Base-by-base conservation (phyloP, 2,888 invertebrate species). In the Ichneumoninae sp. region DNA sequence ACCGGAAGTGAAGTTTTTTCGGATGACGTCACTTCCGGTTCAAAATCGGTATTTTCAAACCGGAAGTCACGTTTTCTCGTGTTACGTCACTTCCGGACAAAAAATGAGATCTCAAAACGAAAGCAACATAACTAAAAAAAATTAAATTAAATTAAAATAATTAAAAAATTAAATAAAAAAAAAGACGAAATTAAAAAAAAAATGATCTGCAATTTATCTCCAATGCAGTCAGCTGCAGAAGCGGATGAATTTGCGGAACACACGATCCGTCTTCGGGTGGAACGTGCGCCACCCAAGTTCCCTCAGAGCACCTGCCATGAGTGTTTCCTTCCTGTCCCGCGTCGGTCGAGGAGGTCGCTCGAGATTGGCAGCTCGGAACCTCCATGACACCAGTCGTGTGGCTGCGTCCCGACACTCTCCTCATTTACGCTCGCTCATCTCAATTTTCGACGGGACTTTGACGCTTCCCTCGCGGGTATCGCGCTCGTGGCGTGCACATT, bases 401-500 rank as follows among this genome's bases (percentile, higher is more conserved):
- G 13, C n/a, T 26, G 19, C 40, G 13, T 60, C 16, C 7, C 8
- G 71, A 8, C 57, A 7, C 40, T 6, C 40, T 6, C 30, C 5
- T 36, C 57, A 30, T 72, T 33, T 62, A 26, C 30, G 30, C 74
- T 13, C 22, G 33, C 5, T 16, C 13, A 26, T n/a, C 36, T 36
- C 52, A 54, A 36, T 71, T 75, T 75, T 40, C 62, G 13, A 50
- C 54, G 54, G 47, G 72, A 62, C 72, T 80, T 76, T 77, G 85
- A 82, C 54, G 50, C 36, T 47, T 1, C 13, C 22, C 44, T 1
- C 10, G 52, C 75, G 69, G 78, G 69, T 82, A 82, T 62, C 82
- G 62, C 62, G 70, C 44, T 79, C 19, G 80, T 22, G 50, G 65
- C 52, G 60, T 16, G 75, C 26, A 91, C 93, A 93, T 93, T 93